These are phyloP conservation scores for Synergus itoensis DNA, from an alignment of 2,888 invertebrate genomes.

Conservation along the genomic window DNA sequence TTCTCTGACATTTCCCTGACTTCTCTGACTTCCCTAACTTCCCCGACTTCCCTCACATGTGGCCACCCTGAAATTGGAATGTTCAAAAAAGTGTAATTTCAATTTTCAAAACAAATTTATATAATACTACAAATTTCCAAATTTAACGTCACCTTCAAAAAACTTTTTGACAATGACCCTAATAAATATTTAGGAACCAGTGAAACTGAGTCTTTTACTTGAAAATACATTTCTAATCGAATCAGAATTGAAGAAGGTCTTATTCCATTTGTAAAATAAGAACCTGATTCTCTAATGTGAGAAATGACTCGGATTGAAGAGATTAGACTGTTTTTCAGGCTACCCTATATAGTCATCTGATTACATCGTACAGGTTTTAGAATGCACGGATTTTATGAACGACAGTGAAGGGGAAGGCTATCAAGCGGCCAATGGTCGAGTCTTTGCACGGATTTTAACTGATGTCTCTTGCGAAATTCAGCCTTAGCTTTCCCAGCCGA, in stretches of 20 bases:
- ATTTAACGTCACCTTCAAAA: no score
- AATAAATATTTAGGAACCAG: no score
- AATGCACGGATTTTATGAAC: slow-evolving; percentile 39
- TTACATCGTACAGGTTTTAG: slow-evolving; percentile 19
- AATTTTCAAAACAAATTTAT: no score
- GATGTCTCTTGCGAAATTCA: slow-evolving; percentile 20
- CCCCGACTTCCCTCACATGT: no score
- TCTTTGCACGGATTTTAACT: slow-evolving; percentile 31
- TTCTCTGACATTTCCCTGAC: no score
- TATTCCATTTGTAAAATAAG: background rate
- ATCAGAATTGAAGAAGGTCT: background rate
- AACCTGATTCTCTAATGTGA: background rate
- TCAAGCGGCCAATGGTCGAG: slow-evolving; percentile 40
- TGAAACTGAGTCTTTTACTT: no score
- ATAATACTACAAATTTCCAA: no score
- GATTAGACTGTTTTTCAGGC: slow-evolving; percentile 3
- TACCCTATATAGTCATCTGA: slow-evolving; percentile 12
- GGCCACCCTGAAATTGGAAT: no score
- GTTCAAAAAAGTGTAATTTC: no score
- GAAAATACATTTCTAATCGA: no score
- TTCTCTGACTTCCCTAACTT: no score
- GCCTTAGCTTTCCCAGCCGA: slow-evolving; percentile 24
- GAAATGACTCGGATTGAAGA: background rate
- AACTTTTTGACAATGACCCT: no score
- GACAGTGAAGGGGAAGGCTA: slow-evolving; percentile 39